These are phyloP conservation scores for Drosophila demipolita DNA, from an alignment of 2,888 invertebrate species.

Conservation along the genomic window DNA sequence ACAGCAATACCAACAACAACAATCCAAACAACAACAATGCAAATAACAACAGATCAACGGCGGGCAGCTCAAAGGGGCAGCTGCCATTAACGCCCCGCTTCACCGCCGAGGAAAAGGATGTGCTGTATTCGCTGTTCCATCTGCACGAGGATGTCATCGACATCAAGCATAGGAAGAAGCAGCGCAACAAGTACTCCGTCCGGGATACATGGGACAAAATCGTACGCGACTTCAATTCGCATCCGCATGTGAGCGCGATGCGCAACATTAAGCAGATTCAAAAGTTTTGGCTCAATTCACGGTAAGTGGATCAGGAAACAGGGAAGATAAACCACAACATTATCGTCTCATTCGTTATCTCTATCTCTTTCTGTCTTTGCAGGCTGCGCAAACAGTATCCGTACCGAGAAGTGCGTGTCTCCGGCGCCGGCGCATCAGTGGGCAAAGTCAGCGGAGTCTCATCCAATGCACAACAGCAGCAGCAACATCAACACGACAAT, in stretches of 20 bases:
- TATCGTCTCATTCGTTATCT: background rate
- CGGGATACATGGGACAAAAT: constrained; percentile 85
- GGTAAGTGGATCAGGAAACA: constrained; percentile 63
- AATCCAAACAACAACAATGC: constrained; percentile 10
- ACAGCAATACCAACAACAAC: constrained; percentile 11
- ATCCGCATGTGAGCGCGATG: constrained; percentile 80
- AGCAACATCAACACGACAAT: constrained; percentile 63
- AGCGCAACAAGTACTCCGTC: constrained; percentile 82
- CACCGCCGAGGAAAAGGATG: constrained; percentile 84
- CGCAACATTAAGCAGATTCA: constrained; percentile 84
- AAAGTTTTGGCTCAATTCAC: constrained; percentile 85
- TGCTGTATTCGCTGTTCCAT: constrained; percentile 82
- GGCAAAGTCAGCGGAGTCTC: constrained; percentile 38
- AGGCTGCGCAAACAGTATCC: constrained; percentile 85
- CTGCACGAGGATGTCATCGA: constrained; percentile 84
- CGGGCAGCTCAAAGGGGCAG: constrained; percentile 51
- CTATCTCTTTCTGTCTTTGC: constrained; percentile 9
- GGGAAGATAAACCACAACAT: background rate
- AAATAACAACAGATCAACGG: constrained; percentile 32
- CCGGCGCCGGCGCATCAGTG: constrained; percentile 29
- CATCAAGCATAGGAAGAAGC: constrained; percentile 84
- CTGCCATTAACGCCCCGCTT: constrained; percentile 83
- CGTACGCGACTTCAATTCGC: constrained; percentile 82
- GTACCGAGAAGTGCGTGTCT: constrained; percentile 56
- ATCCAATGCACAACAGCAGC: constrained; percentile 42